Base-by-base conservation (phyloP, 2,888 invertebrate species). In the Scaptodrosophila latifasciaeformis region DNA sequence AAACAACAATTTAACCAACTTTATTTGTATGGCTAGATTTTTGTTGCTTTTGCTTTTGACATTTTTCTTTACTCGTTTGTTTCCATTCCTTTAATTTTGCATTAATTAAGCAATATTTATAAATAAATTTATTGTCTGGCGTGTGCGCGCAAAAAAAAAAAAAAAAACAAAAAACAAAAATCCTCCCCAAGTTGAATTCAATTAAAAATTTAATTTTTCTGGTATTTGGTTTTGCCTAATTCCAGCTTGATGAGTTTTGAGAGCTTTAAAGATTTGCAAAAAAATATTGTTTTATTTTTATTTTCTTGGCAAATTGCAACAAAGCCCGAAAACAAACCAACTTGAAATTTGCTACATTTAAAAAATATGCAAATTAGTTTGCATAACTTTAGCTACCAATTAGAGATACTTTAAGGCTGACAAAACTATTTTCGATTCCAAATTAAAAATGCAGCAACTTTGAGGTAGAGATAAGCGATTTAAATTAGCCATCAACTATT, bases 51-150 rank as follows among this genome's bases (percentile, higher is more conserved):
- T 27, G 17, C 21, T n/a, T 48, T 51, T 40, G 34, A 2, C 15
- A n/a, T n/a, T 52, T 35, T 10, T n/a, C 21, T 21, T 46, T 35
- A n/a, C n/a, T n/a, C 19, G 27, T 37, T 35, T n/a, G n/a, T n/a
- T n/a, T n/a, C n/a, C n/a, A n/a, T n/a, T 18, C 19, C 31, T 49
- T 59, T 52, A 45, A 46, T 55, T 76, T 76, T 79, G 79, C 69
- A 79, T 72, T 79, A 76, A 72, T 72, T 72, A 79, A 68, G 80
- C 64, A 40, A 59, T 67, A 35, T 53, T 54, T 78, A 66, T 55
- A 76, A 76, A 79, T 79, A 72, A 69, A 72, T 76, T 56, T 60
- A 62, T 67, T 70, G 55, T 59, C 59, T 37, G 49, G 75, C 64
- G 59, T 70, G 57, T 76, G 74, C 49, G 54, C 10, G 10, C 27